Evolutionary conservation across 2,797 vertebrate species (phyloP).

Genomic region (Chelon labrosus): DNA sequence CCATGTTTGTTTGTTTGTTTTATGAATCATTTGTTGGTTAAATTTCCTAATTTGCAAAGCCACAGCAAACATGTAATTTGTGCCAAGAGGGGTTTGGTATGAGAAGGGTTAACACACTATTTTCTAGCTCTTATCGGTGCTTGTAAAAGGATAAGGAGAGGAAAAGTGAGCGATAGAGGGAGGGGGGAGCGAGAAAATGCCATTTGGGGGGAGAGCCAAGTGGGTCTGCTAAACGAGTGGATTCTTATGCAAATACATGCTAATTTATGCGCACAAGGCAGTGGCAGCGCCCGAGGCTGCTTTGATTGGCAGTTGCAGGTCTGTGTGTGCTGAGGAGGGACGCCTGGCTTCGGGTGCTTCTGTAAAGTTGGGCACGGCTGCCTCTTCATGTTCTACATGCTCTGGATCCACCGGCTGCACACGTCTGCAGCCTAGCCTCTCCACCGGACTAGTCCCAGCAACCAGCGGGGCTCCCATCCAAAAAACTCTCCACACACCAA

Average conservation of each 20-base stretch:
- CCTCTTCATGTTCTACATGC: constrained; percentile 81
- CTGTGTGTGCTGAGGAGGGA: constrained; percentile 81
- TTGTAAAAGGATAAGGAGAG: constrained; percentile 81
- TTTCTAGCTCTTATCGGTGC: constrained; percentile 79
- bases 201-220: constrained; percentile 85
- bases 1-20: constrained; percentile 63
- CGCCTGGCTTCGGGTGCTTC: constrained; percentile 78
- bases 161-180: constrained; percentile 74
- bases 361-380: constrained; percentile 80
- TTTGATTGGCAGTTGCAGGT: constrained; percentile 89
- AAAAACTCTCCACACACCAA: constrained; percentile 76
- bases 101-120: constrained; percentile 80
- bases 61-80: constrained; percentile 76
- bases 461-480: constrained; percentile 69
- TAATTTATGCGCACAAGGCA: constrained; percentile 87
- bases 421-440: constrained; percentile 71
- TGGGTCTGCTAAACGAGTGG: constrained; percentile 84
- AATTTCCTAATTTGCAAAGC: constrained; percentile 68
- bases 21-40: constrained; percentile 59
- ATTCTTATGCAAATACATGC: constrained; percentile 89
- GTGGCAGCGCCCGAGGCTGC: constrained; percentile 84
- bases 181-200: constrained; percentile 79
- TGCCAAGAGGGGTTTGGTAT: constrained; percentile 70
- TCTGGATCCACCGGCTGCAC: constrained; percentile 71
- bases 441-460: constrained; percentile 64